Conservation (phyloP, 1,140 invertebrate species). For the Vanessa atalanta region DNA sequence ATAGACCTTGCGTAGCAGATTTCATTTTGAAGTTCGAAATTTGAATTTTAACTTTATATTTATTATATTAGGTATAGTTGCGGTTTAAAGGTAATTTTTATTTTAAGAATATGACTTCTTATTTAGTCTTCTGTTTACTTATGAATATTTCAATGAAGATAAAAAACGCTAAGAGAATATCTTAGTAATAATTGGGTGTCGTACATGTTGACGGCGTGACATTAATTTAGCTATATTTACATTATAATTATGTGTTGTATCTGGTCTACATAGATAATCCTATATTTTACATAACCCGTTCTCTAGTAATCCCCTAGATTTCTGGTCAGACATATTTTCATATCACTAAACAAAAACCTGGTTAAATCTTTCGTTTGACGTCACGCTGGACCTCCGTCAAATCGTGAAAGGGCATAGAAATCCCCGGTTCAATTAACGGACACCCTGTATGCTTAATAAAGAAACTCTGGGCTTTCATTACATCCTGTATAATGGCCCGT, state of each 20-base stretch:
- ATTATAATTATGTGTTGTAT: no score
- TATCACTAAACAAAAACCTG: slow-evolving; percentile 47
- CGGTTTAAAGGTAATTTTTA: no score
- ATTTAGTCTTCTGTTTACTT: no score
- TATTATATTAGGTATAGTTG: no score
- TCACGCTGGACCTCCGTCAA: slow-evolving; percentile 64
- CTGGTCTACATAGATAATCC: not conserved
- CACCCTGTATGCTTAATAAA: slow-evolving; percentile 75
- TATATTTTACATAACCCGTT: slow-evolving; percentile 21
- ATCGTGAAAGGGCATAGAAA: slow-evolving; percentile 66
- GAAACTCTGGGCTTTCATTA: slow-evolving; percentile 72
- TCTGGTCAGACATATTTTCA: slow-evolving; percentile 11
- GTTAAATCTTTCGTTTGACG: slow-evolving; percentile 48
- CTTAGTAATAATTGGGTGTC: no score
- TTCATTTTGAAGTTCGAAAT: not conserved
- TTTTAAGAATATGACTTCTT: no score
- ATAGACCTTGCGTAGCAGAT: not conserved
- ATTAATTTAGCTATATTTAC: no score
- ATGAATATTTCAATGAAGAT: no score
- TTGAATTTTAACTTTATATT: no score
- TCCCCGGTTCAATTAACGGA: slow-evolving; percentile 68
- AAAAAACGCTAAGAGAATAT: no score
- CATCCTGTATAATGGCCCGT: slow-evolving; percentile 76
- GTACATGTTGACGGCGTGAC: no score
- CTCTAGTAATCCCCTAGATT: slow-evolving; percentile 7